A percentile compares a stretch with the other conserved stretches of the same genome.
These are phyloP conservation scores for Poeciliopsis occidentalis DNA, from an alignment of 2,113 vertebrate genomes.

Conservation along the genomic window DNA sequence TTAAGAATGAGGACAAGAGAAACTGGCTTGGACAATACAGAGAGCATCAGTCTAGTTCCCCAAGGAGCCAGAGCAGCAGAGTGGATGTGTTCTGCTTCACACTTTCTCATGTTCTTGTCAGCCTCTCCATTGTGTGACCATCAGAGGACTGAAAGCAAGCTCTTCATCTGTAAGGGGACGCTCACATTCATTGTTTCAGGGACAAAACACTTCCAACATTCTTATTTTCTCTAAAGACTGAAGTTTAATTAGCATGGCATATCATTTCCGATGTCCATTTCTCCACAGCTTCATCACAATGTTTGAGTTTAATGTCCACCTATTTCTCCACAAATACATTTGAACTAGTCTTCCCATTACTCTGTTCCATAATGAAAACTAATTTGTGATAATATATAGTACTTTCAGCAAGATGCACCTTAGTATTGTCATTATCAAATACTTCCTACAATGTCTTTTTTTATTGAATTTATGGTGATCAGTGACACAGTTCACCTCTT, in stretches of 20 bases:
- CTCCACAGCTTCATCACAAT: constrained; percentile 26
- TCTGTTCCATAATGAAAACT: constrained; percentile 63
- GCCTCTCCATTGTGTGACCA: constrained; percentile 47
- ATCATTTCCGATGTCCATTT: constrained; percentile 71
- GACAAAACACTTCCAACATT: constrained; percentile 7
- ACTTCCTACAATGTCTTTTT: constrained; percentile 96
- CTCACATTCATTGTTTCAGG: constrained; percentile 33
- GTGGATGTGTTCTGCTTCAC: constrained; percentile 69
- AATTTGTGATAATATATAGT: constrained; percentile 60
- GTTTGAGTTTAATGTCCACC: constrained; percentile 78
- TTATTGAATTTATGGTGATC: constrained; percentile 90
- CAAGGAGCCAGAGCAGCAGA: too few species aligned
- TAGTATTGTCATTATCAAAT: constrained; percentile 88
- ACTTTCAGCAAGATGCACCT: constrained; percentile 85
- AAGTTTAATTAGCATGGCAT: constrained; percentile 80
- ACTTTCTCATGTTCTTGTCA: constrained; percentile 21
- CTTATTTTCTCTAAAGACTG: not conserved
- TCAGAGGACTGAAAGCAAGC: constrained; percentile 1
- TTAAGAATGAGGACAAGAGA: constrained; percentile 21
- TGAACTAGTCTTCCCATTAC: constrained; percentile 74
- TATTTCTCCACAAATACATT: constrained; percentile 3
- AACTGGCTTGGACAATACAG: constrained; percentile 71
- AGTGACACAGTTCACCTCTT: constrained; percentile 90
- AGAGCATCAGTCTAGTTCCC: constrained; percentile 65
- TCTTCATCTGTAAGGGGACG: not conserved